Evolutionary conservation across 2,888 invertebrate genomes (phyloP).

Genomic region (Invenusta paracnida): DNA sequence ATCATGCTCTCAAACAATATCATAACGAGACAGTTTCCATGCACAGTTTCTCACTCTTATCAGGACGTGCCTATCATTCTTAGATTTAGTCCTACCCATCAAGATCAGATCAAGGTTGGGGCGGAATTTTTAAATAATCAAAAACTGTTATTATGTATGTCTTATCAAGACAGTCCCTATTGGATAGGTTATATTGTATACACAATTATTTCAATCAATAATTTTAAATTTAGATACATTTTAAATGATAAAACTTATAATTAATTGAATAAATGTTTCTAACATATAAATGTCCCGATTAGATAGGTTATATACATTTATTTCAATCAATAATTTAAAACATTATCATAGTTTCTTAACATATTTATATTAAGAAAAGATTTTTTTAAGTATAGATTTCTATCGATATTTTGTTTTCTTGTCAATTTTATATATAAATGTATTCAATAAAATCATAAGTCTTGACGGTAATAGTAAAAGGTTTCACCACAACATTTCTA

Average conservation of each 20-base stretch:
- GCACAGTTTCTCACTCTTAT: not conserved
- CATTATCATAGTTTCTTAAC: too few relatives aligned
- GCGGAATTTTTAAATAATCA: not conserved
- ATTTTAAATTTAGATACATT: too few relatives aligned
- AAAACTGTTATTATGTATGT: not conserved
- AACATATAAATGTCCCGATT: too few relatives aligned
- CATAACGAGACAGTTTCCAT: not conserved
- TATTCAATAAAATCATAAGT: not conserved
- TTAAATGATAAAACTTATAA: too few relatives aligned
- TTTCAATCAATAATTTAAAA: too few relatives aligned
- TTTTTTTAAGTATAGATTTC: not conserved
- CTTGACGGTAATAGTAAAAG: not conserved
- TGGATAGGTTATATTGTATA: too few relatives aligned
- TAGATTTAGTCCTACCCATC: not conserved
- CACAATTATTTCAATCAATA: too few relatives aligned
- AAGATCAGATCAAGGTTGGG: not conserved
- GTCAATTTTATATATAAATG: not conserved
- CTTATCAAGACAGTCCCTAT: not conserved
- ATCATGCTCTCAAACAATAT: not conserved
- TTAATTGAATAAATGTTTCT: too few relatives aligned
- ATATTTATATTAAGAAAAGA: too few relatives aligned
- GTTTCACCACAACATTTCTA: not conserved
- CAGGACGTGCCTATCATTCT: not conserved
- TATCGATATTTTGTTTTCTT: not conserved
- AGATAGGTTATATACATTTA: too few relatives aligned